These are phyloP conservation scores for Cephus nigrinus DNA, from an alignment of 2,888 invertebrate genomes.

Conservation along the genomic window DNA sequence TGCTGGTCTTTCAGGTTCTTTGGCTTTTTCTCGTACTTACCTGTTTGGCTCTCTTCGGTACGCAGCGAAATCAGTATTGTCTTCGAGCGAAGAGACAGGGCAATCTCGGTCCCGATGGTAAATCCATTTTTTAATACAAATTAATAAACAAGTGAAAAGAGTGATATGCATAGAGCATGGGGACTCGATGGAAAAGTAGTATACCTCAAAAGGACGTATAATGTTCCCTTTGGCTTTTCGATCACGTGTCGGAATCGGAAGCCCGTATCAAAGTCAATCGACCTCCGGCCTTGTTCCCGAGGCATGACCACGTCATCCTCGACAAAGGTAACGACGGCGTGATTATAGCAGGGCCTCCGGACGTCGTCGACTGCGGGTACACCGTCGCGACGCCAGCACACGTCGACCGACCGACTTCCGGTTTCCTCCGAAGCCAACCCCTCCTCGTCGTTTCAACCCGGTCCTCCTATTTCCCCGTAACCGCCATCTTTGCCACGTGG, in stretches of 20 bases:
- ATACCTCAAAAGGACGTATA: not conserved
- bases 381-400: conserved; percentile 23
- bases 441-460: not conserved
- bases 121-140: too few species aligned
- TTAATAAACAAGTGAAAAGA: not conserved
- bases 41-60: too few species aligned
- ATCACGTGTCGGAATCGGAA: not conserved
- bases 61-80: not conserved
- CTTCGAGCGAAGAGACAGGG: not conserved
- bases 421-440: conserved; percentile 25
- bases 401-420: conserved; percentile 33
- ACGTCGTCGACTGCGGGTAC: conserved; percentile 29
- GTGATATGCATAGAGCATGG: not conserved
- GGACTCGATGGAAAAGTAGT: not conserved
- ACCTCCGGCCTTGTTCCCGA: not conserved
- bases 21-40: not conserved
- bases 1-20: not conserved
- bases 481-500: not conserved
- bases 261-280: not conserved
- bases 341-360: not conserved
- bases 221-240: not conserved
- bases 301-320: conserved; percentile 1
- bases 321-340: not conserved
- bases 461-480: not conserved
- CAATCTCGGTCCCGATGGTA: too few species aligned